A percentile compares a stretch with the other conserved stretches of the same genome.
Evolutionary conservation across 2,888 invertebrate genomes (phyloP).

Genomic region (Azorinus chamasolen): DNA sequence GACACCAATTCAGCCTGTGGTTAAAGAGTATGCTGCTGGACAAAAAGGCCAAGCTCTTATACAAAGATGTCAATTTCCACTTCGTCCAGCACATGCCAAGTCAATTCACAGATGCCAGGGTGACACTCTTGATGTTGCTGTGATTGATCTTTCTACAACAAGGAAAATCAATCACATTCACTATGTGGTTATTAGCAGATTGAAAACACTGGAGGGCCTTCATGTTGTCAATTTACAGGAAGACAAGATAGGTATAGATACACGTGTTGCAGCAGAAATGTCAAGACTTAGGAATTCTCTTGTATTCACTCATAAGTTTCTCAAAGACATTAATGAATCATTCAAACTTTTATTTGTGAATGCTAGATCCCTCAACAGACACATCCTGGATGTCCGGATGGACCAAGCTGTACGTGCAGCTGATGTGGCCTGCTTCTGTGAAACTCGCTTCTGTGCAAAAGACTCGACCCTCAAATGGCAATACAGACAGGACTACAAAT

Average conservation of each 20-base stretch:
- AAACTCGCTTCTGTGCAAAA: conserved; percentile 21
- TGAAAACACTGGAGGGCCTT: conserved; percentile 41
- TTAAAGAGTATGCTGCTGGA: conserved; percentile 40
- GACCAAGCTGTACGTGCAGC: conserved; percentile 22
- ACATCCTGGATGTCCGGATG: conserved; percentile 27
- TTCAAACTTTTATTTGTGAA: conserved; percentile 50
- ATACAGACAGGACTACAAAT: conserved; percentile 23
- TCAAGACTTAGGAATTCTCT: conserved; percentile 20
- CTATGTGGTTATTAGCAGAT: conserved; percentile 60
- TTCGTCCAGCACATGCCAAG: conserved; percentile 54
- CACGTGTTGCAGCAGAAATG: conserved; percentile 44
- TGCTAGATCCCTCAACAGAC: conserved; percentile 38
- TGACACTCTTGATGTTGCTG: conserved; percentile 47
- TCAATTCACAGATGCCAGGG: conserved; percentile 57
- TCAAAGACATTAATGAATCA: neutral
- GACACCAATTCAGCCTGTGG: conserved; percentile 49
- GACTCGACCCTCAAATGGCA: conserved; percentile 2
- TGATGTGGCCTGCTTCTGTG: conserved; percentile 25
- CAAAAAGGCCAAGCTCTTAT: conserved; percentile 34
- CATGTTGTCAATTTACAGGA: conserved; percentile 42
- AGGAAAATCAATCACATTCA: conserved; percentile 55
- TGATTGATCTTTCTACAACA: conserved; percentile 53
- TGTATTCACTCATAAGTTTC: conserved; percentile 7
- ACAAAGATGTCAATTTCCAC: conserved; percentile 58
- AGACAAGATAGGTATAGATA: conserved; percentile 38